Evolutionary conservation across 2,113 vertebrate species (phyloP), one percentile per base, ranked within the genome.

Genomic region (Castor canadensis): DNA sequence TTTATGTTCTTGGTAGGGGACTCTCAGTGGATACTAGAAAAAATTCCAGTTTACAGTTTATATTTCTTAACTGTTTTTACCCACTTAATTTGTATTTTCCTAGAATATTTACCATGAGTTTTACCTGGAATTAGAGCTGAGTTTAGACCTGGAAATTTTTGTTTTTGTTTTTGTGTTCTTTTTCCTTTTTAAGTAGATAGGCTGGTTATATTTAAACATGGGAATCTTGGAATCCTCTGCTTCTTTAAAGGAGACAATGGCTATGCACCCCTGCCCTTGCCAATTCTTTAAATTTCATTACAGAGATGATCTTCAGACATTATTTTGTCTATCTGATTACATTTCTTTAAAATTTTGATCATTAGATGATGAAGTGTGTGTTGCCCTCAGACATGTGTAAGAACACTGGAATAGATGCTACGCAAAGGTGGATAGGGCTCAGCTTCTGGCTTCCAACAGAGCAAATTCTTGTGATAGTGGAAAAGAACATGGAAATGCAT

Each of bases 271-370:
- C 30, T 35, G 9, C 73, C 47, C 28, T 56, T 16, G 80, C 49
- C 19, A 80, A 9, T 28, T n/a, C 26, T 84, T 89, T 64, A 83
- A 58, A 87, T 87, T 80, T 69, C n/a, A 71, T n/a, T 83, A 38
- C 66, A 47, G 62, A 82, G 80, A 38, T 64, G 47, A 95, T 30
- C 13, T 66, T 72, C 43, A 73, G 15, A 84, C 86, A 56, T 86
- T 40, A n/a, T 38, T 84, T 89, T 95, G 38, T 47, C 40, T 64
- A 0, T 72, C 43, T 71, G 38, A 83, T 35, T 87, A 11, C 17
- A 73, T 87, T 72, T 92, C 82, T 82, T 82, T 93, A 87, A 72
- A 81, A 87, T 81, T 75, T 75, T 94, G 71, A 76, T 81, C n/a
- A 86, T 76, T 10, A 76, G 81, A 60, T 73, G 87, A 64, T 84